Percentiles rank a stretch among this genome's conserved stretches.
Evolutionary conservation across 2,113 vertebrate genomes (phyloP).

Genomic region (Anolis sagrei): DNA sequence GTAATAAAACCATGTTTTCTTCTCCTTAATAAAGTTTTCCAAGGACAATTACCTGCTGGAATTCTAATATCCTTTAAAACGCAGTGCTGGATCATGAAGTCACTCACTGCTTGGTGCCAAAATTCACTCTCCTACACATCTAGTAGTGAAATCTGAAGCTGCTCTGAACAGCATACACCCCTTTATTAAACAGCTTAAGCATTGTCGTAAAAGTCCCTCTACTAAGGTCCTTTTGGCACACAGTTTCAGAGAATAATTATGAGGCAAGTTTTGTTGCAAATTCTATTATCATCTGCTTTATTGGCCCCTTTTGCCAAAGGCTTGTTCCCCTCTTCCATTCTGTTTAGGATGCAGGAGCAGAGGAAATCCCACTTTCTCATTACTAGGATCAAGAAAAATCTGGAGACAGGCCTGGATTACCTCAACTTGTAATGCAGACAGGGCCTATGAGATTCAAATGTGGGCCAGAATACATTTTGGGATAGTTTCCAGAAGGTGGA

Average conservation of each 20-base stretch:
- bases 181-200: conserved; percentile 59
- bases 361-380: conserved; percentile 1
- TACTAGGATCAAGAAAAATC: background rate
- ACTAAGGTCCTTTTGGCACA: conserved; percentile 43
- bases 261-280: background rate
- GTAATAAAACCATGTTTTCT: conserved; percentile 41
- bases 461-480: conserved; percentile 23
- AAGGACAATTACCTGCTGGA: conserved; percentile 59
- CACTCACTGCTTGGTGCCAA: conserved; percentile 52
- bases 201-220: conserved; percentile 51
- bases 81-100: conserved; percentile 48
- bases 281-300: no score
- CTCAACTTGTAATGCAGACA: conserved; percentile 15
- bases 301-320: background rate
- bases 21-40: conserved; percentile 51
- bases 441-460: conserved; percentile 21
- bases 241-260: conserved; percentile 35
- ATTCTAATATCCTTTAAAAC: conserved; percentile 56
- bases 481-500: conserved; percentile 17
- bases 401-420: conserved; percentile 27
- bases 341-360: background rate
- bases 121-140: conserved; percentile 60
- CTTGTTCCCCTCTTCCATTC: background rate
- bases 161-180: conserved; percentile 38
- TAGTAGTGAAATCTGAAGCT: conserved; percentile 65